These are phyloP conservation scores for Drosophila simulans DNA, from an alignment of 1,140 invertebrate species.

Conservation along the genomic window DNA sequence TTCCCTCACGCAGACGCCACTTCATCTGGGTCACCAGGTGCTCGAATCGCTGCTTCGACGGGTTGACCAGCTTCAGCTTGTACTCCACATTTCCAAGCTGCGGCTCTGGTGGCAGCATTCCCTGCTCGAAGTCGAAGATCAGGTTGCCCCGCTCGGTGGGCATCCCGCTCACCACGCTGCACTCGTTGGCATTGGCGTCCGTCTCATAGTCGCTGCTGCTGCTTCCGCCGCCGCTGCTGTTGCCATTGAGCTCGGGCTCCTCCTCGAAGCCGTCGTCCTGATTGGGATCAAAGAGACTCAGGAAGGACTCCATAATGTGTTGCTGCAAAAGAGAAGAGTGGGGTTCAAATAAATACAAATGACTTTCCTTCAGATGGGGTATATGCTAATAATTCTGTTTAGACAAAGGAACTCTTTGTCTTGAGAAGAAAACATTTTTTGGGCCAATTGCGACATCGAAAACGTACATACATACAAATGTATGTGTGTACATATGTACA, in stretches of 20 bases:
- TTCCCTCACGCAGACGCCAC: constrained; percentile 94
- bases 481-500: not conserved
- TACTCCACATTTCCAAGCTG: constrained; percentile 97
- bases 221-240: constrained; percentile 58
- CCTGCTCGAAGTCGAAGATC: constrained; percentile 84
- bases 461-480: not conserved
- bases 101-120: constrained; percentile 93
- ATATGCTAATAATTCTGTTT: constrained; percentile 1
- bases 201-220: constrained; percentile 72
- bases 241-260: constrained; percentile 72
- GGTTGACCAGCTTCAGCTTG: constrained; percentile 94
- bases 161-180: constrained; percentile 6
- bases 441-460: constrained; percentile 59
- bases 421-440: constrained; percentile 15
- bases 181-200: constrained; percentile 65
- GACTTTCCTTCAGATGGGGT: not conserved
- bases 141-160: constrained; percentile 83
- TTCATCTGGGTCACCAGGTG: constrained; percentile 96
- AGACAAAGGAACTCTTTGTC: constrained; percentile 27
- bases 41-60: constrained; percentile 93
- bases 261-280: constrained; percentile 81
- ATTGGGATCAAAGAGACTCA: constrained; percentile 90
- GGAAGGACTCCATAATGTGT: constrained; percentile 85
- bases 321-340: not conserved
- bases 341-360: not conserved